Percentiles rank a stretch among this genome's conserved stretches.
Conservation (phyloP, 2,113 vertebrate species). For the Meleagris gallopavo region DNA sequence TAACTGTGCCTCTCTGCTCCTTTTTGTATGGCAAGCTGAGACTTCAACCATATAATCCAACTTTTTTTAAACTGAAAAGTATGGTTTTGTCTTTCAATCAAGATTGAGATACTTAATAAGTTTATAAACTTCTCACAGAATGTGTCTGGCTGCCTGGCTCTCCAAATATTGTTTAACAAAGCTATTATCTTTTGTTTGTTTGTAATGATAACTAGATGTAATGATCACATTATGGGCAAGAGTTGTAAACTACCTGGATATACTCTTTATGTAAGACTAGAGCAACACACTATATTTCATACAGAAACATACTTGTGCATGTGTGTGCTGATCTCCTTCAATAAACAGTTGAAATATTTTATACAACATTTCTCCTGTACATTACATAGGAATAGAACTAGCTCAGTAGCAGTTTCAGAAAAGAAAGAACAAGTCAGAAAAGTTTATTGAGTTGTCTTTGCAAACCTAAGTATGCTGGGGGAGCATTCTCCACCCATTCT, state of each 20-base stretch:
- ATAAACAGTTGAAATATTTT: neutral
- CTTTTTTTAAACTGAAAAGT: neutral
- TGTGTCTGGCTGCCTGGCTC: neutral
- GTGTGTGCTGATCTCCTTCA: neutral
- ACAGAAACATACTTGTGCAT: neutral
- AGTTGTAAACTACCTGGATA: neutral
- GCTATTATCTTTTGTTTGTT: neutral
- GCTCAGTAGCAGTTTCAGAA: neutral
- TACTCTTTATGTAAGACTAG: neutral
- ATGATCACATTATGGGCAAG: neutral
- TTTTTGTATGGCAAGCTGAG: neutral
- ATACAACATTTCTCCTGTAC: neutral
- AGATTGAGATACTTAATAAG: neutral
- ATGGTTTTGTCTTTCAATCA: neutral
- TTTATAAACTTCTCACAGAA: neutral
- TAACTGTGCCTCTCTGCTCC: neutral
- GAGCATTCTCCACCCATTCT: neutral
- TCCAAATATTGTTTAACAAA: neutral
- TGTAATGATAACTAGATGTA: neutral
- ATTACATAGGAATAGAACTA: neutral
- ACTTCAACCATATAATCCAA: neutral
- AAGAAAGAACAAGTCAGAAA: neutral
- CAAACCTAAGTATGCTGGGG: constrained; percentile 21
- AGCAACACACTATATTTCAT: neutral
- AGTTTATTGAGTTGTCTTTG: constrained; percentile 12